Conservation (phyloP, 1,140 invertebrate genomes). For the Calosoma granatense region DNA sequence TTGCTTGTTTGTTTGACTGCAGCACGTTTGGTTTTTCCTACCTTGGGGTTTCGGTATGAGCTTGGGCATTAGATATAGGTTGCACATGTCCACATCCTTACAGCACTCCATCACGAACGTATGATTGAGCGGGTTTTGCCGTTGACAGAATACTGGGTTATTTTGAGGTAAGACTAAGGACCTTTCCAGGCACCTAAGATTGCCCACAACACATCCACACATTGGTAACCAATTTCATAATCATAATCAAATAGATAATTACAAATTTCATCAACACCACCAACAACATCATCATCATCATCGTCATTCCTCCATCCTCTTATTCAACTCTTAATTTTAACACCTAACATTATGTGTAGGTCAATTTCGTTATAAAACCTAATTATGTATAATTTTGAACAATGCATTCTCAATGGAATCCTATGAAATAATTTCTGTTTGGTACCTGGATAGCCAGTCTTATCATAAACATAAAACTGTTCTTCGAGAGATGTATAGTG, state of each 20-base stretch:
- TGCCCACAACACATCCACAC: not conserved
- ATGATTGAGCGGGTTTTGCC: slow-evolving; percentile 34
- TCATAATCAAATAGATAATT: not conserved
- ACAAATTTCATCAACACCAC: too few relatives aligned
- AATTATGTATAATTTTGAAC: not conserved
- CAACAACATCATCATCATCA: too few relatives aligned
- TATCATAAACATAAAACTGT: not conserved
- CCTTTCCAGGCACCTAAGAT: slow-evolving; percentile 32
- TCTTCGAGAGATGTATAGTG: too few relatives aligned
- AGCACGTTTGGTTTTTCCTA: slow-evolving; percentile 21
- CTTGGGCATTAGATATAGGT: slow-evolving; percentile 37
- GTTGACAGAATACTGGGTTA: slow-evolving; percentile 35
- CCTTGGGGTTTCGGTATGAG: slow-evolving; percentile 40
- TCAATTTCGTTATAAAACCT: not conserved
- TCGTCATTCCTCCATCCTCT: too few relatives aligned
- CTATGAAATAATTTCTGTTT: too few relatives aligned
- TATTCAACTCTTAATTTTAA: too few relatives aligned
- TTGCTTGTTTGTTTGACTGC: too few relatives aligned
- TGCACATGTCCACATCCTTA: slow-evolving; percentile 45
- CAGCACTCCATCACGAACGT: slow-evolving; percentile 55
- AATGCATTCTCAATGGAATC: not conserved
- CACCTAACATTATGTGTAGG: not conserved
- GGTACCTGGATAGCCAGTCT: not conserved
- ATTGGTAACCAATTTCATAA: not conserved
- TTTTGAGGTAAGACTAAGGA: slow-evolving; percentile 29